Percentiles rank a stretch among this genome's conserved stretches.
phyloP scores from a whole-genome alignment of 2,113 vertebrate genomes.

The Nymphicus hollandicus region DNA sequence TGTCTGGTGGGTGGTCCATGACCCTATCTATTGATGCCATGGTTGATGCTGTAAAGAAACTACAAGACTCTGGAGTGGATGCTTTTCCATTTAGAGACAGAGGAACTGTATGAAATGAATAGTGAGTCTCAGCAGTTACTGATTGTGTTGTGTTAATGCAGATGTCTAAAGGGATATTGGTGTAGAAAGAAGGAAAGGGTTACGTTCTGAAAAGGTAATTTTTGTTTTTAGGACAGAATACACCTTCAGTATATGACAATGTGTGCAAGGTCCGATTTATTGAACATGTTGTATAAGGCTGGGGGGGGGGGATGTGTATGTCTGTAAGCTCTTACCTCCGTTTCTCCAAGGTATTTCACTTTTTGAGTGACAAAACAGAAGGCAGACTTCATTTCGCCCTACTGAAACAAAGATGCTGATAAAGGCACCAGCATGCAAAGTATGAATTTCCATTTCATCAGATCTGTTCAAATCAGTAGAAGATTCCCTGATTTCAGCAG shows the following conservation, averaged over 20 bases:
- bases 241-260: background rate
- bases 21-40: background rate
- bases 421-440: background rate
- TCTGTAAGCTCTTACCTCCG: background rate
- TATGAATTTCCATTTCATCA: fast-evolving
- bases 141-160: background rate
- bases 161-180: background rate
- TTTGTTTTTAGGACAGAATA: background rate
- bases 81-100: background rate
- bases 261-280: background rate
- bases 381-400: background rate
- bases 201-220: background rate
- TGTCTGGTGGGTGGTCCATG: constrained; percentile 24
- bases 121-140: background rate
- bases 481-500: background rate
- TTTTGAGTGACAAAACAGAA: background rate
- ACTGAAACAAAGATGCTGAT: background rate
- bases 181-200: background rate
- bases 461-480: background rate
- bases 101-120: background rate
- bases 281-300: background rate
- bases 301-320: background rate
- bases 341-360: background rate
- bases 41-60: background rate
- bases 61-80: background rate